A percentile compares a stretch with the other conserved stretches of the same genome.
Conservation (phyloP, 2,113 vertebrate genomes). For the Xenus cinereus region DNA sequence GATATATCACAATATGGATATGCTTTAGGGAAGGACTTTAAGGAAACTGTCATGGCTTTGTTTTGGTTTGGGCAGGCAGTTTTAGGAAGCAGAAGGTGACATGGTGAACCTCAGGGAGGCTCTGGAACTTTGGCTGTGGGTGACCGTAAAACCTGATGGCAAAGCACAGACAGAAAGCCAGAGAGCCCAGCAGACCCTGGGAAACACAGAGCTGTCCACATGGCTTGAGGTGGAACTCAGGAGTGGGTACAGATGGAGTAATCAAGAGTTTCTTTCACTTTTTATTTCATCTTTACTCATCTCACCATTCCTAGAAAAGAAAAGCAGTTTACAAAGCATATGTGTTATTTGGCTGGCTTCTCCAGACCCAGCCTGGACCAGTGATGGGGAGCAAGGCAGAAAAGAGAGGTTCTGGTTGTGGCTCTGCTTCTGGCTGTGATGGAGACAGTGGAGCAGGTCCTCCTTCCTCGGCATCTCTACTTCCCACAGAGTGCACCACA, state of each 20-base stretch:
- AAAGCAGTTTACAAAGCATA: not conserved
- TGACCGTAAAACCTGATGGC: not conserved
- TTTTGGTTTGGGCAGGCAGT: not conserved
- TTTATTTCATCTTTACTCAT: not conserved
- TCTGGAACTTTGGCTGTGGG: not conserved
- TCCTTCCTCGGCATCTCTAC: not conserved
- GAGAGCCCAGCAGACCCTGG: not conserved
- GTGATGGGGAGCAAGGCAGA: not conserved
- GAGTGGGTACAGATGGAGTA: not conserved
- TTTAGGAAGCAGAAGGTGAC: not conserved
- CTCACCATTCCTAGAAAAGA: not conserved
- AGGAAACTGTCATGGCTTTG: rapidly evolving
- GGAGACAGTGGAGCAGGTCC: not conserved
- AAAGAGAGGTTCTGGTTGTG: not conserved
- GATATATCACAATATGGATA: not conserved
- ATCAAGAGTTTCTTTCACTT: not conserved
- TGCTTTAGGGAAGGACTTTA: not conserved
- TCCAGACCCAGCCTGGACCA: not conserved
- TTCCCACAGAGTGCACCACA: not conserved
- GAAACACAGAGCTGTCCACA: not conserved
- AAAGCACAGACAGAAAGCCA: not conserved
- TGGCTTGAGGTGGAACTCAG: not conserved
- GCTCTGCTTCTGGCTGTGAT: not conserved
- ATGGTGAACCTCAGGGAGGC: not conserved
- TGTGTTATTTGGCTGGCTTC: not conserved